Conservation (phyloP, 1,140 invertebrate genomes). For the Drosophila pachea region DNA sequence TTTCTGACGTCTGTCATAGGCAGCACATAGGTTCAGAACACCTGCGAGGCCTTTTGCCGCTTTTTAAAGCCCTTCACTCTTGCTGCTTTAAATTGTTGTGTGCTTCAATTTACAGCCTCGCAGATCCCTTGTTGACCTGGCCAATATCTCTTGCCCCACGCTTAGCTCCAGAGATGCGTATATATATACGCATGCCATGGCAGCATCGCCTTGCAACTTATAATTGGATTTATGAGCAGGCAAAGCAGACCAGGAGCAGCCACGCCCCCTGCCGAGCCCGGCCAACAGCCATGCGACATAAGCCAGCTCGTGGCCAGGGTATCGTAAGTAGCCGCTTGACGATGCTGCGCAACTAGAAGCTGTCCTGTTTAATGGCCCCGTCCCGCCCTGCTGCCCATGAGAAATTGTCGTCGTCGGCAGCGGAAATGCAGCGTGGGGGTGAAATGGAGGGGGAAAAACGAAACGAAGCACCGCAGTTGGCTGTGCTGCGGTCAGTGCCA, state of each 20-base stretch:
- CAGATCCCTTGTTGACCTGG: too few relatives aligned
- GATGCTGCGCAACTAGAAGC: constrained; percentile 26
- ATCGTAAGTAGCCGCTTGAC: constrained; percentile 43
- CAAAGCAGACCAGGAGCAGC: constrained; percentile 9
- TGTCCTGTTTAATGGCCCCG: constrained; percentile 34
- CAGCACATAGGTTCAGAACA: too few relatives aligned
- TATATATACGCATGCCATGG: constrained; percentile 25
- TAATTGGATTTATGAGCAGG: constrained; percentile 59
- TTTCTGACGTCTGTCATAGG: too few relatives aligned
- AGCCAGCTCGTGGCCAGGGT: constrained; percentile 28
- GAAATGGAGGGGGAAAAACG: constrained; percentile 5
- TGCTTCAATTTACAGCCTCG: too few relatives aligned
- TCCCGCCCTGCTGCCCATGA: constrained; percentile 5
- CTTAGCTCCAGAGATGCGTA: background rate
- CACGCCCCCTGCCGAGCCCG: constrained; percentile 6
- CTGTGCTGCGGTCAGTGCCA: constrained; percentile 24
- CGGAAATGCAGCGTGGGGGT: constrained; percentile 50
- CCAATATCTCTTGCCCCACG: background rate
- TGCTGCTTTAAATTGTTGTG: too few relatives aligned
- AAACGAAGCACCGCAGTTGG: constrained; percentile 24
- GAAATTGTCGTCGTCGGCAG: constrained; percentile 45
- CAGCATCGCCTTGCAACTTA: constrained; percentile 47
- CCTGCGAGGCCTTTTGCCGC: too few relatives aligned
- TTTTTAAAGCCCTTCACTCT: too few relatives aligned
- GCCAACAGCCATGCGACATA: constrained; percentile 41